These are phyloP conservation scores for Mormoops blainvillei DNA, from an alignment of 2,113 vertebrate genomes.

Conservation along the genomic window DNA sequence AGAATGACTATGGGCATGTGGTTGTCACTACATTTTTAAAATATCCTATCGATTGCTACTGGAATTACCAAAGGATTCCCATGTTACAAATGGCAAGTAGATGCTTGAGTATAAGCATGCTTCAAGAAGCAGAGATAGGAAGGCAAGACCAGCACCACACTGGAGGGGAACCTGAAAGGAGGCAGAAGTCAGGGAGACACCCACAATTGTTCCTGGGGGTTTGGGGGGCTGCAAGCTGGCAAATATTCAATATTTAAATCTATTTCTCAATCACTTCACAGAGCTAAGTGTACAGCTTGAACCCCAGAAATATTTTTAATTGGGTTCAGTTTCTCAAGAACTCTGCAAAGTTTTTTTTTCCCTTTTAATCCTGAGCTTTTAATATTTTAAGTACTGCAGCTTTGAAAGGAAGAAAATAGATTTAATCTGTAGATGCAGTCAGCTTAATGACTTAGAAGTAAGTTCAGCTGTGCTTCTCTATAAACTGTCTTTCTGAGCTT, in stretches of 20 bases:
- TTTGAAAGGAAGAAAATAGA: not conserved
- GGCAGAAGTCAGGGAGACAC: not conserved
- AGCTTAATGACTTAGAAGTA: conserved; percentile 18
- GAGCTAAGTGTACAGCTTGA: not conserved
- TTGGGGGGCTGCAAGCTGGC: not conserved
- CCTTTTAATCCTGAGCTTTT: not conserved
- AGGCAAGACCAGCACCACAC: not conserved
- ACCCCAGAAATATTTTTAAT: not conserved
- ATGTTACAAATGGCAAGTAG: not conserved
- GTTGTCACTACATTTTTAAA: not conserved
- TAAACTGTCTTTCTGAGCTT: not conserved
- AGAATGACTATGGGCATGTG: not conserved
- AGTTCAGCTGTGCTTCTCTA: not conserved
- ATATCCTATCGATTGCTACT: not conserved
- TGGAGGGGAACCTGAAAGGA: not conserved
- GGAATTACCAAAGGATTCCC: not conserved
- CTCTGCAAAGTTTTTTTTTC: not conserved
- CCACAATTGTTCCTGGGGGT: not conserved
- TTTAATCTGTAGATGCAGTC: not conserved
- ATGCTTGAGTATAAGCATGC: not conserved
- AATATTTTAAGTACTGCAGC: not conserved
- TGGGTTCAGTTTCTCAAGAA: not conserved
- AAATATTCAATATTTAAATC: not conserved
- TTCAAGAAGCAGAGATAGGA: not conserved
- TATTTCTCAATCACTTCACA: not conserved